Evolutionary conservation across 1,140 invertebrate genomes (phyloP).

Genomic region (Sarcophaga peregrina): DNA sequence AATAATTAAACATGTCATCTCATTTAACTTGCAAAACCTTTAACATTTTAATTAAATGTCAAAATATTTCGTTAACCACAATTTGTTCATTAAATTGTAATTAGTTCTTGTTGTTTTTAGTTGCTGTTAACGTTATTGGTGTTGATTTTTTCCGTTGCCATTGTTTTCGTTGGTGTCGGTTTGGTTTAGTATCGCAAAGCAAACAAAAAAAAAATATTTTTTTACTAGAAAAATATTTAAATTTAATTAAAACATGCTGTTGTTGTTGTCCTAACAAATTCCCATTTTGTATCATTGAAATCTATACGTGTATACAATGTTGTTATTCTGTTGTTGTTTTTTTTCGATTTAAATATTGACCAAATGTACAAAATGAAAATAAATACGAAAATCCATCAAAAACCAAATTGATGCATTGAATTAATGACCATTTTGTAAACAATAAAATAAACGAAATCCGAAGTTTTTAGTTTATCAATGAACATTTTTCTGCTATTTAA

Average conservation of each 20-base stretch:
- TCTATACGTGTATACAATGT: too few species aligned
- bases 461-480: not conserved
- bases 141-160: too few species aligned
- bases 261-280: not conserved
- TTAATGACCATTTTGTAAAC: not conserved
- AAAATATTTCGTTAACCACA: not conserved
- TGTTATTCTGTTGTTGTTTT: too few species aligned
- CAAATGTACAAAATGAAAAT: not conserved
- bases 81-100: conserved; percentile 1
- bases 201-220: too few species aligned
- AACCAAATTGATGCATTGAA: conserved; percentile 9
- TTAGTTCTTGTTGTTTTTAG: not conserved
- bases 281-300: not conserved
- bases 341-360: not conserved
- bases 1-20: too few species aligned
- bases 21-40: too few species aligned
- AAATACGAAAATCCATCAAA: not conserved
- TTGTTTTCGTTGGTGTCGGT: too few species aligned
- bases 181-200: too few species aligned
- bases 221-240: not conserved
- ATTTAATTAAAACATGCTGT: conserved; percentile 10
- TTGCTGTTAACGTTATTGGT: too few species aligned
- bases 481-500: too few species aligned
- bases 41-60: too few species aligned
- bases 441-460: not conserved